Evolutionary conservation across 2,797 vertebrate genomes (phyloP).

Genomic region (Sebastes matsubarae): DNA sequence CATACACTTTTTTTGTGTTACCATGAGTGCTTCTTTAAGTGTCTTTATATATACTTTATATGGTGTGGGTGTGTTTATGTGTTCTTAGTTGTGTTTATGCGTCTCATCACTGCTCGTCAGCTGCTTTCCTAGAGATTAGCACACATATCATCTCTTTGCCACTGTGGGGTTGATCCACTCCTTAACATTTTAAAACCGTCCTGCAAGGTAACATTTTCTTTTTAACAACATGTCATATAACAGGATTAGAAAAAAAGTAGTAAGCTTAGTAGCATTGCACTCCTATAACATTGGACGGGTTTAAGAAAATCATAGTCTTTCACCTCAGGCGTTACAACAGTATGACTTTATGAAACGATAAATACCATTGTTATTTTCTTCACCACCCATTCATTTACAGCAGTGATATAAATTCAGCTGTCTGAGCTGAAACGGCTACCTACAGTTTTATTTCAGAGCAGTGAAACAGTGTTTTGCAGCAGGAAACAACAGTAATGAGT

Average conservation of each 20-base stretch:
- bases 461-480: neutral
- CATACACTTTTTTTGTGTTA: neutral
- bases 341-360: neutral
- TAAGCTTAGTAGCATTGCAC: neutral
- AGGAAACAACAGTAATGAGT: neutral
- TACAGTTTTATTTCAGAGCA: too few species aligned
- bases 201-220: neutral
- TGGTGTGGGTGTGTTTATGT: neutral
- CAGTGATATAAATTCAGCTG: too few species aligned
- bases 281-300: neutral
- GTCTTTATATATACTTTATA: neutral
- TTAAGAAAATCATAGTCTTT: neutral
- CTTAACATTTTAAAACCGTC: slow-evolving; percentile 14
- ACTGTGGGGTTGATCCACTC: neutral
- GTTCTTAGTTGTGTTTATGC: neutral
- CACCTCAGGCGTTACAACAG: neutral
- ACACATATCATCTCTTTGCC: neutral
- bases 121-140: slow-evolving; percentile 31
- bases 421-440: too few species aligned
- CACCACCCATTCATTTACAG: too few species aligned
- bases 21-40: neutral
- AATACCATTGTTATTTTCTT: neutral
- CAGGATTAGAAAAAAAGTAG: neutral
- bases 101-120: slow-evolving; percentile 2
- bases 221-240: neutral